phyloP scores from a whole-genome alignment of 2,888 invertebrate species.

The Hanleya hanleyi region DNA sequence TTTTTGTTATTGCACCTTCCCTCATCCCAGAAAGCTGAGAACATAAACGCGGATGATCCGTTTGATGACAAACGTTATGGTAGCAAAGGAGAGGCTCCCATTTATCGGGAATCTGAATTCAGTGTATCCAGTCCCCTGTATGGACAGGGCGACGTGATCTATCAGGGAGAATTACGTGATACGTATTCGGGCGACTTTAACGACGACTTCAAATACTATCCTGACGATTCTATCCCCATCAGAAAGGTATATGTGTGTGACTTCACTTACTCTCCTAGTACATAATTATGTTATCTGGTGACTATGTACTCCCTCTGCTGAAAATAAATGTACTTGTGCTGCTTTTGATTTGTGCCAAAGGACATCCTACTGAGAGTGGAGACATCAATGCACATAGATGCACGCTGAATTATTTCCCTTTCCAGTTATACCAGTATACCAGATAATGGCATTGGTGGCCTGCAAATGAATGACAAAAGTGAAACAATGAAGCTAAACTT shows the following conservation, averaged over 20 bases:
- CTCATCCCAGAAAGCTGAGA: constrained; percentile 33
- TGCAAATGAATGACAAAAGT: too few species aligned
- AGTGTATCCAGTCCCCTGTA: constrained; percentile 8
- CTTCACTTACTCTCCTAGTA: neutral
- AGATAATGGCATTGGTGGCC: too few species aligned
- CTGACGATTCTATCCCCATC: constrained; percentile 58
- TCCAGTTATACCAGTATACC: too few species aligned
- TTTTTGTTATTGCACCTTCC: neutral
- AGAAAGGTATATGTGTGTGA: neutral
- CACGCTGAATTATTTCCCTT: too few species aligned
- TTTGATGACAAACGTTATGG: constrained; percentile 57
- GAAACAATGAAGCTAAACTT: too few species aligned
- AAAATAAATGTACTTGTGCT: too few species aligned
- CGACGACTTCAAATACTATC: constrained; percentile 79
- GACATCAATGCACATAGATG: too few species aligned
- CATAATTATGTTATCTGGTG: too few species aligned
- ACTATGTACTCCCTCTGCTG: too few species aligned
- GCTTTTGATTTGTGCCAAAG: too few species aligned
- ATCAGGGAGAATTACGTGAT: constrained; percentile 39
- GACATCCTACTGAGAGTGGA: too few species aligned
- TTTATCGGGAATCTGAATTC: constrained; percentile 37
- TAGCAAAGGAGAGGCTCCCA: constrained; percentile 38
- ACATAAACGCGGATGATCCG: constrained; percentile 1
- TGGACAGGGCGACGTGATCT: constrained; percentile 26
- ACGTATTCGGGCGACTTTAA: constrained; percentile 67